Evolutionary conservation across 2,113 vertebrate genomes (phyloP).

Genomic region (Sterrhoptilus dennistouni): DNA sequence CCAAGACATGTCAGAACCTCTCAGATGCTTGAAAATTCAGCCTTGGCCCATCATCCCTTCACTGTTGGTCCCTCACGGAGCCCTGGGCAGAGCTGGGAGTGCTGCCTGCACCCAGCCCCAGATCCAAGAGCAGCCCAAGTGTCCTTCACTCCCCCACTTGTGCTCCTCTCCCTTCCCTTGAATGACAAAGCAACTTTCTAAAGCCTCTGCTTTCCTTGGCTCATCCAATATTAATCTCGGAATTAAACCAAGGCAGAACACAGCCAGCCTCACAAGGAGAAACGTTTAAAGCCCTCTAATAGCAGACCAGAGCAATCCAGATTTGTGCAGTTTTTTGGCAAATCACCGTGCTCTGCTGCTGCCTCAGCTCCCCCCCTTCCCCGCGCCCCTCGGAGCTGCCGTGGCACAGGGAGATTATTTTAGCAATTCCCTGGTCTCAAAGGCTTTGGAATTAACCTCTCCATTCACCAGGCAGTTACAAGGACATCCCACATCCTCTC

Average conservation of each 20-base stretch:
- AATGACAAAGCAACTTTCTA: constrained; percentile 19
- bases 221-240: constrained; percentile 38
- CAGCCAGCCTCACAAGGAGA: neutral
- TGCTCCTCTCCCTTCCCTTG: neutral
- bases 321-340: neutral
- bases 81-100: neutral
- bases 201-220: constrained; percentile 3
- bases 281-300: neutral
- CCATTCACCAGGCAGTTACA: neutral
- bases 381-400: rapidly evolving
- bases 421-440: neutral
- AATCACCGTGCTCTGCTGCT: neutral
- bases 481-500: neutral
- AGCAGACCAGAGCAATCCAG: neutral
- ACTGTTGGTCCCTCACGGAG: rapidly evolving
- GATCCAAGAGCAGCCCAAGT: neutral
- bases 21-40: neutral
- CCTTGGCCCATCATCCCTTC: neutral
- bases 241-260: constrained; percentile 17
- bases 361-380: neutral
- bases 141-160: neutral
- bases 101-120: neutral
- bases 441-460: neutral
- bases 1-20: neutral
- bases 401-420: neutral